These are phyloP conservation scores for Microplitis deprimator DNA, from an alignment of 2,888 invertebrate species.

Conservation along the genomic window DNA sequence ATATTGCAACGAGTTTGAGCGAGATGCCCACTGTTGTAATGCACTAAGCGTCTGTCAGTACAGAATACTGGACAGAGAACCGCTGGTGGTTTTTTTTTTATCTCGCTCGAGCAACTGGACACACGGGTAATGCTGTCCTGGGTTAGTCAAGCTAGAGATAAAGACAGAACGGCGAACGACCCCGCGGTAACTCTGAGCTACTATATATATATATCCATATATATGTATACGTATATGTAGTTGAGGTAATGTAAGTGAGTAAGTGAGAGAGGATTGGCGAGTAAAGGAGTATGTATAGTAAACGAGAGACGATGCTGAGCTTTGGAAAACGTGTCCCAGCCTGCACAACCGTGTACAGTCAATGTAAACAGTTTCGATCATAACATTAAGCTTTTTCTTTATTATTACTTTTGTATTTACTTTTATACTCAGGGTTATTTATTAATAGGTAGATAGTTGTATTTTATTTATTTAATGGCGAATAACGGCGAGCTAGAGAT, in stretches of 20 bases:
- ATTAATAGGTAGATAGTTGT: no score
- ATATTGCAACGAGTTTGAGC: neutral
- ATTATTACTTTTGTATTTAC: neutral
- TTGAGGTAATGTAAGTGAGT: constrained; percentile 40
- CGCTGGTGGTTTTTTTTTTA: constrained; percentile 40
- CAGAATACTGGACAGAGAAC: constrained; percentile 45
- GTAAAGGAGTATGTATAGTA: constrained; percentile 28
- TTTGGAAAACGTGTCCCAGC: constrained; percentile 69
- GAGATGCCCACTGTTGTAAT: constrained; percentile 1
- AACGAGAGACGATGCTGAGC: constrained; percentile 46
- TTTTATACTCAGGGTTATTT: no score
- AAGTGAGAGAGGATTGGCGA: constrained; percentile 24
- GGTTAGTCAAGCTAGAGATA: constrained; percentile 40
- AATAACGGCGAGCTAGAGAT: no score
- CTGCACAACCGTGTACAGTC: constrained; percentile 69
- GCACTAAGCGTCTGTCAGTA: constrained; percentile 14
- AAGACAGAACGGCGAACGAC: constrained; percentile 50
- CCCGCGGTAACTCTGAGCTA: constrained; percentile 27
- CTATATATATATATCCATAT: neutral
- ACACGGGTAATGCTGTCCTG: constrained; percentile 32
- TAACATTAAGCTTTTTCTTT: constrained; percentile 58
- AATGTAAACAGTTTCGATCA: constrained; percentile 62
- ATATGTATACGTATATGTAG: constrained; percentile 38
- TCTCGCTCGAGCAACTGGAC: constrained; percentile 30
- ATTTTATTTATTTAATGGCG: neutral